A percentile compares a stretch with the other conserved stretches of the same genome.
Evolutionary conservation across 2,888 invertebrate genomes (phyloP).

Genomic region (Oscheius sp.): DNA sequence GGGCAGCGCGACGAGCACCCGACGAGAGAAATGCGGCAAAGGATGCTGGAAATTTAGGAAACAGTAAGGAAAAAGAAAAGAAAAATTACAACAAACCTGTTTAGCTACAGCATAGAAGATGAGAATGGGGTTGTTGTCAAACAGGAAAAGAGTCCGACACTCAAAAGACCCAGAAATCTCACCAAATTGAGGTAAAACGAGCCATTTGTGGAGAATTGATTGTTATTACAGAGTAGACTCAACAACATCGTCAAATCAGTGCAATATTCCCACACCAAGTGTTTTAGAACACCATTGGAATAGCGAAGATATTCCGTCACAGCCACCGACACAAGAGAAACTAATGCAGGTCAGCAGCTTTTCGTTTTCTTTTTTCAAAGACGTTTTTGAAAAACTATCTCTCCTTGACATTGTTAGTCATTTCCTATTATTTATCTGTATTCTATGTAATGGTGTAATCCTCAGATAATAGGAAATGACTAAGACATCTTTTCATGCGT

Average conservation of each 20-base stretch:
- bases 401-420: too few species aligned
- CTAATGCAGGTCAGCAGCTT: constrained; percentile 45
- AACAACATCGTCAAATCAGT: constrained; percentile 14
- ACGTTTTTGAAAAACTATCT: too few species aligned
- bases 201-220: background rate
- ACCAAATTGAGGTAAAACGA: constrained; percentile 14
- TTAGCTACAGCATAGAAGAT: constrained; percentile 26
- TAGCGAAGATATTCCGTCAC: constrained; percentile 34
- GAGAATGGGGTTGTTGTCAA: too few species aligned
- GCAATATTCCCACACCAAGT: constrained; percentile 52
- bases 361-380: background rate
- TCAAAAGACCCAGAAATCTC: constrained; percentile 18
- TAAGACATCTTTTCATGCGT: too few species aligned
- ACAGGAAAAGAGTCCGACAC: constrained; percentile 1
- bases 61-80: constrained; percentile 7
- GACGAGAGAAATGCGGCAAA: constrained; percentile 20
- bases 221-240: constrained; percentile 6
- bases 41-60: constrained; percentile 31
- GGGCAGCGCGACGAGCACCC: constrained; percentile 26
- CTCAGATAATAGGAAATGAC: too few species aligned
- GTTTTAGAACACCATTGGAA: constrained; percentile 44
- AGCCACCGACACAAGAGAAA: constrained; percentile 49
- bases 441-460: too few species aligned
- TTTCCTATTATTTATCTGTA: too few species aligned
- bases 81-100: background rate